Conservation (phyloP, 1,140 invertebrate genomes). For the Gerris buenoi region DNA sequence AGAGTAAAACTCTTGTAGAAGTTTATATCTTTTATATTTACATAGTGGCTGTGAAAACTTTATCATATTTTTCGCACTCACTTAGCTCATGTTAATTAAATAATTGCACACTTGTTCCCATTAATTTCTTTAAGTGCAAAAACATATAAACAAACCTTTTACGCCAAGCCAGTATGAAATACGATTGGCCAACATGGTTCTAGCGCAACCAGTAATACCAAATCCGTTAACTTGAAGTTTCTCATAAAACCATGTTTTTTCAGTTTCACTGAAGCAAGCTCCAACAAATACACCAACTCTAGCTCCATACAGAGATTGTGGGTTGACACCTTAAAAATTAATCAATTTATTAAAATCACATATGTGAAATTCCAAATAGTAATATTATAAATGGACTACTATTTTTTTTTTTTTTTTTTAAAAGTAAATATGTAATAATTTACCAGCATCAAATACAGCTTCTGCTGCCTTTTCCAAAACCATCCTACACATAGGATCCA, state of each 20-base stretch:
- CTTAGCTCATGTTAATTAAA: too few relatives aligned
- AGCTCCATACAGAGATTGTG: conserved; percentile 43
- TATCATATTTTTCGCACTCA: too few relatives aligned
- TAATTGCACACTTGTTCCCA: too few relatives aligned
- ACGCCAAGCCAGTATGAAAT: conserved; percentile 60
- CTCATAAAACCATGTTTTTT: conserved; percentile 51
- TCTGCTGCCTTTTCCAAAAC: conserved; percentile 72
- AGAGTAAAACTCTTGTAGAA: too few relatives aligned
- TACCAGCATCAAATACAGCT: conserved; percentile 76
- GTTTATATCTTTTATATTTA: too few relatives aligned
- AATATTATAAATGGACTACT: too few relatives aligned
- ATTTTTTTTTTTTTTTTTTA: not conserved
- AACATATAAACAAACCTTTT: too few relatives aligned
- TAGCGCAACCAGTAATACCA: conserved; percentile 61
- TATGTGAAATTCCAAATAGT: conserved; percentile 1
- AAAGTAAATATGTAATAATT: not conserved
- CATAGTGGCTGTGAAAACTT: too few relatives aligned
- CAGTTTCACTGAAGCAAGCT: conserved; percentile 59
- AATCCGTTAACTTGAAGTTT: conserved; percentile 40
- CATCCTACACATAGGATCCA: conserved; percentile 79
- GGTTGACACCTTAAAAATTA: conserved; percentile 35
- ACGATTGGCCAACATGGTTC: conserved; percentile 82
- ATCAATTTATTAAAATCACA: conserved; percentile 2
- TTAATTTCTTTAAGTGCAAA: too few relatives aligned
- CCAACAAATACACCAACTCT: conserved; percentile 72